Base-by-base conservation (phyloP, 2,888 invertebrate genomes). In the Drosophila paracracens region DNA sequence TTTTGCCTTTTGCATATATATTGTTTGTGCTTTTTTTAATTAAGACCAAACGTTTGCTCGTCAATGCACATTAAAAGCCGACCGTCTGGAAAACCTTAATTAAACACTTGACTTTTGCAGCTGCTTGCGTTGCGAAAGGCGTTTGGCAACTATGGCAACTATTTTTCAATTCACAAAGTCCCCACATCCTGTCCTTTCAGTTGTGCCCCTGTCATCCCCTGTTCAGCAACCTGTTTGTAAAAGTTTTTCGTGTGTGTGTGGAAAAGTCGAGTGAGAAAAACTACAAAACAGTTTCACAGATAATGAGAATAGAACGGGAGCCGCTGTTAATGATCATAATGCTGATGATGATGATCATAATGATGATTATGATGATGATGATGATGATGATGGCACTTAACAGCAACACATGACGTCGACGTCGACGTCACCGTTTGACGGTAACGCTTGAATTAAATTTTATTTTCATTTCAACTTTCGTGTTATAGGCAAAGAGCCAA, bases 391-490 rank as follows among this genome's bases (percentile, higher is more conserved):
- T 71, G 85, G 77, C 85, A 83, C 82, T 83, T 83, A 82, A 80
- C 73, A 68, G 80, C 77, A 82, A 84, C 85, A 82, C 82, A 85
- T 85, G 82, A 79, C 79, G 76, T 67, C 68, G 61, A 54, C 53
- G 67, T 73, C 66, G 56, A 25, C 57, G 50, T 40, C 57, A 25
- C 33, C 59, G 48, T 53, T 46, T 46, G 57, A 58, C 52, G 66
- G 53, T 71, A 69, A 54, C 67, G 76, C 74, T 76, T 70, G 82
- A 82, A 84, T 82, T 82, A 84, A 84, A 83, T 85, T 85, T 85
- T 83, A 85, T 85, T 82, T 83, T 85, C 80, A 79, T 85, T 83
- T 83, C 77, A 85, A 82, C 72, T 85, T 83, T 81, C 66, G 71
- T 84, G 72, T 79, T 82, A 73, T 84, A 82, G 85, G 77, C 85